Conservation (phyloP, 1,140 invertebrate genomes). For the Scylla paramamosain region DNA sequence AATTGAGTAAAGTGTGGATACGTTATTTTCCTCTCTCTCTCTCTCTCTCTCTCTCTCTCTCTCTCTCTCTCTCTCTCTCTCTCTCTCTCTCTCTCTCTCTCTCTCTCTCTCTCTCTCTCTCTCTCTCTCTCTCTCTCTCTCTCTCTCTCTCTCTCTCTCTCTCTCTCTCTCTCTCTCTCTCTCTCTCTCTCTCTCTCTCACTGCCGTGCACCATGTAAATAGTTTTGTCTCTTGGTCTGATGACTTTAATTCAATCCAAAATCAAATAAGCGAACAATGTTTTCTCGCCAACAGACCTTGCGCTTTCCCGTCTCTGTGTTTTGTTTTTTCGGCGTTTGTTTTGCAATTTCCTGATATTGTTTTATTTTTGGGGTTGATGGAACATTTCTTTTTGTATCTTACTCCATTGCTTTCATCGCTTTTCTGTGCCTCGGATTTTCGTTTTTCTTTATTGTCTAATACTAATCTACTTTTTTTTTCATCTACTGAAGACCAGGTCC, state of each 20-base stretch:
- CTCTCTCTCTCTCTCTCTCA: neutral
- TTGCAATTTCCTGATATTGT: neutral
- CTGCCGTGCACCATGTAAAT: neutral
- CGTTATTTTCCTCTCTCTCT: neutral
- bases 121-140: neutral
- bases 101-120: neutral
- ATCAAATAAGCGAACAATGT: neutral
- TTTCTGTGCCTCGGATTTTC: neutral
- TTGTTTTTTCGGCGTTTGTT: neutral
- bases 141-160: constrained; percentile 18
- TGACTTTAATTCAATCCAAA: too few species aligned
- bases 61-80: neutral
- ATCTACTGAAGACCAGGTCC: neutral
- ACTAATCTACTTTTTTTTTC: neutral
- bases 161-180: neutral
- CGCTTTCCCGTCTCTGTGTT: neutral
- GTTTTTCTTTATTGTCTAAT: neutral
- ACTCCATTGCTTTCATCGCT: neutral
- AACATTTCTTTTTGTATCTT: neutral
- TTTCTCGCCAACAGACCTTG: neutral
- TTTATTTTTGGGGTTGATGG: neutral
- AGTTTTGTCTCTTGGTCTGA: too few species aligned
- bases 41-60: constrained; percentile 17
- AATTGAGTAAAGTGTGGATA: too few species aligned
- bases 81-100: constrained; percentile 4